Conservation (phyloP, 2,888 invertebrate species). For the Thereva unica region DNA sequence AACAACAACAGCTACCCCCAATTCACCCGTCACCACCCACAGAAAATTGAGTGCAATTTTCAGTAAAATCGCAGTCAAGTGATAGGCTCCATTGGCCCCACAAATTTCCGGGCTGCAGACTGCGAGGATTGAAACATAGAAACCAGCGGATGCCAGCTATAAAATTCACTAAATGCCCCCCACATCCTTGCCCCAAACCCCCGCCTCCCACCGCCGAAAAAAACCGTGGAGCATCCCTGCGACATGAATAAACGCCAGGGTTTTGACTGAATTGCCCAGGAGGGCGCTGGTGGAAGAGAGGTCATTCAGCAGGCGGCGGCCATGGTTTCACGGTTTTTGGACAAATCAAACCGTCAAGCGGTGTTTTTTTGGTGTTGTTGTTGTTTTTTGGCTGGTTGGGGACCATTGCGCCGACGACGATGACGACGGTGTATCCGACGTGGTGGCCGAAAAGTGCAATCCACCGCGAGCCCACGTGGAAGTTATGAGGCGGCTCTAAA, state of each 20-base stretch:
- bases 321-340: slow-evolving; percentile 4
- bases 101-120: slow-evolving; percentile 15
- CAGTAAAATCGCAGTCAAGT: slow-evolving; percentile 21
- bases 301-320: background rate
- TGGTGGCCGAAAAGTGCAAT: background rate
- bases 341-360: slow-evolving; percentile 29
- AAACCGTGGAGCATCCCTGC: background rate
- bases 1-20: too few species aligned
- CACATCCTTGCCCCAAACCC: background rate
- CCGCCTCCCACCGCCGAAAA: too few species aligned
- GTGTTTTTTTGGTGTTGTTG: background rate
- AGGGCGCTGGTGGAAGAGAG: slow-evolving; percentile 1
- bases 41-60: slow-evolving; percentile 20
- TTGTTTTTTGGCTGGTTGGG: too few species aligned
- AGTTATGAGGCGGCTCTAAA: slow-evolving; percentile 6
- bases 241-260: background rate
- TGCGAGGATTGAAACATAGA: slow-evolving; percentile 18
- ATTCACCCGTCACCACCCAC: too few species aligned
- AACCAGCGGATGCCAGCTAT: slow-evolving; percentile 24
- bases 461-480: slow-evolving; percentile 5
- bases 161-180: slow-evolving; percentile 28
- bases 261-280: slow-evolving; percentile 22
- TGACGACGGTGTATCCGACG: background rate
- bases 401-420: too few species aligned
- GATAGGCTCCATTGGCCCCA: slow-evolving; percentile 20